A percentile compares a stretch with the other conserved stretches of the same genome.
Evolutionary conservation across 2,888 invertebrate species (phyloP).

Genomic region (Cataglyphis rosenhaueri): DNA sequence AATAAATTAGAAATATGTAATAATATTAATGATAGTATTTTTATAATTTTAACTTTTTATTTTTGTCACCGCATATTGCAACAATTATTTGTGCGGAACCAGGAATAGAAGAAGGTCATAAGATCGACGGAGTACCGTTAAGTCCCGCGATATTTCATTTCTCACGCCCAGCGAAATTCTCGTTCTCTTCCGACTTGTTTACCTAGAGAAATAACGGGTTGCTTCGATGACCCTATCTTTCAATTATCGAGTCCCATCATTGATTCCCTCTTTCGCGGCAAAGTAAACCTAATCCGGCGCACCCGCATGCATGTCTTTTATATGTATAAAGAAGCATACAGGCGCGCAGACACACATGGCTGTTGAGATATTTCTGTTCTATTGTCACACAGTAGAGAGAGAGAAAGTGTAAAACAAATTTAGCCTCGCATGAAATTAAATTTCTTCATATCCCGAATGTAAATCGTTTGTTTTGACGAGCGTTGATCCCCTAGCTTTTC

Average conservation of each 20-base stretch:
- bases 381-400: background rate
- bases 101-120: slow-evolving; percentile 11
- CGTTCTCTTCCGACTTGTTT: slow-evolving; percentile 68
- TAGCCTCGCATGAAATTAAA: slow-evolving; percentile 64
- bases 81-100: slow-evolving; percentile 61
- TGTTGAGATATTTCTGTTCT: background rate
- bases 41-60: background rate
- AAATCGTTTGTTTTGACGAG: background rate
- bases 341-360: background rate
- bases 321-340: slow-evolving; percentile 7
- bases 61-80: slow-evolving; percentile 45
- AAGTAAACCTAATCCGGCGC: slow-evolving; percentile 72
- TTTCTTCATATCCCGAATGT: slow-evolving; percentile 53
- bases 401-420: slow-evolving; percentile 51
- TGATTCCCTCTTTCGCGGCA: slow-evolving; percentile 68
- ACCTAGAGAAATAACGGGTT: slow-evolving; percentile 72
- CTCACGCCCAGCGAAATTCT: slow-evolving; percentile 63
- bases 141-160: slow-evolving; percentile 72
- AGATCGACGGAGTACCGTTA: slow-evolving; percentile 57
- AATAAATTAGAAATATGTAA: background rate
- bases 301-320: slow-evolving; percentile 60
- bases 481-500: slow-evolving; percentile 9
- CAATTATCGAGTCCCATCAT: slow-evolving; percentile 69
- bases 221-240: slow-evolving; percentile 69
- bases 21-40: background rate